These are phyloP conservation scores for Pseudomyrmex concolor DNA, from an alignment of 1,140 invertebrate genomes.

Conservation along the genomic window DNA sequence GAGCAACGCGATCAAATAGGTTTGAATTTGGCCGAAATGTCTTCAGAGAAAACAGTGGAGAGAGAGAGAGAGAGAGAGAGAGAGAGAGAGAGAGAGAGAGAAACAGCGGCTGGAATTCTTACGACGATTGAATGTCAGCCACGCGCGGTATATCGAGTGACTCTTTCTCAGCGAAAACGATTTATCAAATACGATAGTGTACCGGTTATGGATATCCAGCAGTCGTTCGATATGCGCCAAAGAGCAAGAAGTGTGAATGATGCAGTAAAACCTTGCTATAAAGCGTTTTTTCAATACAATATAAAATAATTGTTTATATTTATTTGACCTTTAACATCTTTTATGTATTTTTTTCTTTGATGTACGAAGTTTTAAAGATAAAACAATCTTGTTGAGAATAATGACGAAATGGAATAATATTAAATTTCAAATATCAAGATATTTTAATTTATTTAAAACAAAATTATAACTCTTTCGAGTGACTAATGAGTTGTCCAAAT, in stretches of 20 bases:
- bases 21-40: slow-evolving; percentile 39
- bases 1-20: slow-evolving; percentile 49
- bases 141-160: slow-evolving; percentile 68
- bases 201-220: slow-evolving; percentile 13
- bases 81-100: slow-evolving; percentile 3
- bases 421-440: no score
- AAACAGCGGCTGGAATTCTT: slow-evolving; percentile 50
- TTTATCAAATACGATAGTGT: neutral
- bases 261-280: neutral
- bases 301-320: no score
- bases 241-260: neutral
- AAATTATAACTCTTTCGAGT: no score
- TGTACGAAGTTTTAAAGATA: no score
- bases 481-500: neutral
- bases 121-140: slow-evolving; percentile 69
- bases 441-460: no score
- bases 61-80: neutral
- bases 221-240: neutral
- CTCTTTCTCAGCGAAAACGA: slow-evolving; percentile 63
- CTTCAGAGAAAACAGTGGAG: slow-evolving; percentile 34
- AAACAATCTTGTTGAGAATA: no score
- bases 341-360: no score
- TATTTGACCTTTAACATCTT: no score
- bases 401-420: no score
- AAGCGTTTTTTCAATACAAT: neutral